A percentile compares a stretch with the other conserved stretches of the same genome.
phyloP scores from a whole-genome alignment of 2,113 vertebrate species.

The Cnemophilus loriae region DNA sequence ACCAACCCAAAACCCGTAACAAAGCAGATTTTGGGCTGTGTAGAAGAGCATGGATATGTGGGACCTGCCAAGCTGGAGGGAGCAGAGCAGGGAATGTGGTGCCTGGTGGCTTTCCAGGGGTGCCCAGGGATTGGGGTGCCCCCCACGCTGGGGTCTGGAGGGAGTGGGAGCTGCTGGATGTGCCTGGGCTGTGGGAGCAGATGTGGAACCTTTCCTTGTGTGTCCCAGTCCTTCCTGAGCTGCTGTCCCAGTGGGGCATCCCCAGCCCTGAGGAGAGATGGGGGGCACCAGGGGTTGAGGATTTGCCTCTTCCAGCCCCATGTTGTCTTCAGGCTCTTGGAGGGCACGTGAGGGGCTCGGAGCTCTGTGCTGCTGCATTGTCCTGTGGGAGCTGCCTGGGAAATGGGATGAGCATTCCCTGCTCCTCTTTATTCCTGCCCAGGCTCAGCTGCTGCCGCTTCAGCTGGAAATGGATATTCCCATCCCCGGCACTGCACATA shows the following conservation, averaged over 20 bases:
- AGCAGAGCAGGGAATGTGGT: background rate
- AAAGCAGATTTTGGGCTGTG: background rate
- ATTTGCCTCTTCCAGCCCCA: background rate
- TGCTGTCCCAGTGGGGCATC: background rate
- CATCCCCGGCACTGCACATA: background rate
- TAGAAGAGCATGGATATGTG: background rate
- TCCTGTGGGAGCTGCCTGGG: background rate
- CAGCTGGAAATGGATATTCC: background rate
- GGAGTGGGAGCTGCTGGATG: background rate
- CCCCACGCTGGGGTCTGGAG: accelerated
- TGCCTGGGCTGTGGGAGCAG: background rate
- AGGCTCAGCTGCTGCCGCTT: background rate
- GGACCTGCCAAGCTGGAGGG: background rate
- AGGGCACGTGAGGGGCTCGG: accelerated
- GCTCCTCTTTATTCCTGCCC: background rate
- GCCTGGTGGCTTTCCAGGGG: accelerated
- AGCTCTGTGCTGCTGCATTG: background rate
- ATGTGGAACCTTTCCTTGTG: background rate
- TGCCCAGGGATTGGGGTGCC: background rate
- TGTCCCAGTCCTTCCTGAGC: background rate
- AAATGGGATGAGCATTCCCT: background rate
- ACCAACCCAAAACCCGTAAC: background rate
- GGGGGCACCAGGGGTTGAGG: background rate
- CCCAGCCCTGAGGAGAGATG: background rate
- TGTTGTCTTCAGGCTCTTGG: accelerated